Evolutionary conservation across 2,113 vertebrate genomes (phyloP), one percentile per base, ranked within the genome.

Genomic region (Perognathus longimembris): DNA sequence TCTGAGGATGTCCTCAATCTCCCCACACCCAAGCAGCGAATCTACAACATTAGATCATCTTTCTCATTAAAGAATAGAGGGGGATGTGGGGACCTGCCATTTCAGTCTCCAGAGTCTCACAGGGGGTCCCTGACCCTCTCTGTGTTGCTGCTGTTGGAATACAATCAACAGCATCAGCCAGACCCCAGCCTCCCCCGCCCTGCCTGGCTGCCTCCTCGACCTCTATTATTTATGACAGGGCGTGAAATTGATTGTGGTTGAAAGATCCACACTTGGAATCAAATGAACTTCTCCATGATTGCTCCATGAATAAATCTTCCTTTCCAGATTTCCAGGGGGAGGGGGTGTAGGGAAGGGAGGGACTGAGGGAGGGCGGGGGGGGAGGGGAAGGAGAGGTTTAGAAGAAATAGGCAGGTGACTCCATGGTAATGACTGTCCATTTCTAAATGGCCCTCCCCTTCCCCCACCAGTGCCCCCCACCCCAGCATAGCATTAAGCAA

Each of bases 201-300:
- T 28, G 77, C 97, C 97, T 76, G 36, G 91, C 97, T 94, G 64
- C 95, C 94, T 97, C 5, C 0, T 42, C 1, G 97, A 98, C 97
- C 98, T 98, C 97, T 97, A 96, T 98, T 98, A 97, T 98, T 98
- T 98, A 98, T 96, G 97, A 97, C 94, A 94, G 96, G 97, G 97
- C 89, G 26, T 93, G 96, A 98, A 98, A 98, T 98, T 98, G 98
- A 98, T 98, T 97, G 98, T 95, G 97, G 98, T 96, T 97, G 98
- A 98, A 98, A 98, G 97, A 98, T 97, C 97, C 97, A 98, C 98
- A 97, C 97, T 14, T 97, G 97, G 97, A 98, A 98, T 98, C 98
- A 98, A 98, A 98, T 98, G 97, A 98, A 97, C 98, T 98, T 97
- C 97, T 98, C 98, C 94, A 97, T 98, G 98, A 98, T 97, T 96